Evolutionary conservation across 23 tunicate species (phyloP).

Genomic region (Trididemnum nubilum): DNA sequence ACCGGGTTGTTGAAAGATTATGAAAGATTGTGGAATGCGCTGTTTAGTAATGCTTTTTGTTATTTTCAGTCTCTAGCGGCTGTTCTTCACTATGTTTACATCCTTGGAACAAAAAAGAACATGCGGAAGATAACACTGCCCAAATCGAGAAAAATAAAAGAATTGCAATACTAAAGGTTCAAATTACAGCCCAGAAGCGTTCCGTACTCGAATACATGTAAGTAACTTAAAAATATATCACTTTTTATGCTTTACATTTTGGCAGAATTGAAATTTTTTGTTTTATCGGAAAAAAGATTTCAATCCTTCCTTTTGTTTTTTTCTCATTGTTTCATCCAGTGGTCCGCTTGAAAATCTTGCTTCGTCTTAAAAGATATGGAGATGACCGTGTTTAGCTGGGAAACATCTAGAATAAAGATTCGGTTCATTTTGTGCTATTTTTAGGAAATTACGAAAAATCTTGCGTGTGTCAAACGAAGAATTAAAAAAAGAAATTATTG

Average conservation of each 20-base stretch:
- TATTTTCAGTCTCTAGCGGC: slow-evolving; percentile 56
- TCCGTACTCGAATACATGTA: slow-evolving; percentile 56
- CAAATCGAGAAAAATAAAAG: slow-evolving; percentile 31
- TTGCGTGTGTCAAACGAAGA: slow-evolving; percentile 10
- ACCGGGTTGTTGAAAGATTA: too few species aligned
- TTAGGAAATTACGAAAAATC: slow-evolving; percentile 31
- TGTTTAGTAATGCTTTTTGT: too few species aligned
- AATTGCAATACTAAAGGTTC: slow-evolving; percentile 33
- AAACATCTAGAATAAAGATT: background rate
- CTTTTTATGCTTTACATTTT: too few species aligned
- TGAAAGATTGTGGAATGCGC: too few species aligned
- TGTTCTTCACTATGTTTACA: slow-evolving; percentile 77
- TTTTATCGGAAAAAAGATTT: background rate
- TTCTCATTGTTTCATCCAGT: too few species aligned
- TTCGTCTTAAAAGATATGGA: too few species aligned
- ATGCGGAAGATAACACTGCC: slow-evolving; percentile 39
- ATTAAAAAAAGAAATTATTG: slow-evolving; percentile 32
- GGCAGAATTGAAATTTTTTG: background rate
- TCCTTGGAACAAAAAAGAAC: slow-evolving; percentile 72
- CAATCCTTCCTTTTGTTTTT: too few species aligned
- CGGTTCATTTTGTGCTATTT: too few species aligned
- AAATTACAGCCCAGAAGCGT: slow-evolving; percentile 41
- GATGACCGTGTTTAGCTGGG: too few species aligned
- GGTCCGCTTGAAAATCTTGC: too few species aligned
- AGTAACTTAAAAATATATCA: background rate